Evolutionary conservation across 2,113 vertebrate species (phyloP).

Genomic region (Salvator merianae): DNA sequence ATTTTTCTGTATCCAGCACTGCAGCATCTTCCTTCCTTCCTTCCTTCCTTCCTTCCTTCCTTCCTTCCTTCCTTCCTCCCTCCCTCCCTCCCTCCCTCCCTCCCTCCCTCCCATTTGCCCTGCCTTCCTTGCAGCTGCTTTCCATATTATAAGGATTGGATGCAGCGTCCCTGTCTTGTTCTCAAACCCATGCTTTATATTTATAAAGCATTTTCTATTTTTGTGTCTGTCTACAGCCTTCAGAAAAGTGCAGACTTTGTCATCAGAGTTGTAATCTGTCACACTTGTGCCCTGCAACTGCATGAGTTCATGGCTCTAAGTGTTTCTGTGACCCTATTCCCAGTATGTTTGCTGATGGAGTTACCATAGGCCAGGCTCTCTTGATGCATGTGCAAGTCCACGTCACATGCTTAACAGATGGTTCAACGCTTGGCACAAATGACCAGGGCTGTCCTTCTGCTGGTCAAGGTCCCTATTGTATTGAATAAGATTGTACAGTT

Average conservation of each 20-base stretch:
- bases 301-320: accelerated
- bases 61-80: neutral
- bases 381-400: neutral
- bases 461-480: slow-evolving; percentile 5
- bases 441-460: neutral
- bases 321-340: neutral
- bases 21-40: neutral
- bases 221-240: too few relatives aligned
- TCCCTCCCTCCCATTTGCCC: neutral
- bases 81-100: neutral
- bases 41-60: too few relatives aligned
- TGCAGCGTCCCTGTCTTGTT: neutral
- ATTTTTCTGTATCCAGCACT: neutral
- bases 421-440: neutral
- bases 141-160: neutral
- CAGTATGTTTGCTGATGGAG: accelerated
- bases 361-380: neutral
- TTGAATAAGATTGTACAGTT: slow-evolving; percentile 6
- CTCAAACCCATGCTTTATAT: neutral
- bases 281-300: neutral
- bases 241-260: neutral
- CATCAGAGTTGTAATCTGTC: neutral
- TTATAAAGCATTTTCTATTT: neutral
- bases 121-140: neutral
- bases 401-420: slow-evolving; percentile 25